Evolutionary conservation across 2,113 vertebrate species (phyloP), one percentile per base, ranked within the genome.

Genomic region (Ameiurus melas): DNA sequence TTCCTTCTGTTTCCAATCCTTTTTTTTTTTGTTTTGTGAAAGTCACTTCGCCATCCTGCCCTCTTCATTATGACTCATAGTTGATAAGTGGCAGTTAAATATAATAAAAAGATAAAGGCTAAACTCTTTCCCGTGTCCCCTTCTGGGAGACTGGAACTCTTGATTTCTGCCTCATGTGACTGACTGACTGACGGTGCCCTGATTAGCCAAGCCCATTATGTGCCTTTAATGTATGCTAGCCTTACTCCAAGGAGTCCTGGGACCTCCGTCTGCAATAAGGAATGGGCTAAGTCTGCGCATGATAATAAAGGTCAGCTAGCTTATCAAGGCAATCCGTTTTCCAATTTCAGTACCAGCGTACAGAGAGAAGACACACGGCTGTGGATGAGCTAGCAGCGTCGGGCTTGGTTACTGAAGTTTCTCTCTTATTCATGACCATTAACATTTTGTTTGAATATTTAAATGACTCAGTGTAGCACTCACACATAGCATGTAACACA

Each of bases 261-360:
- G 90, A 93, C 86, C 84, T 88, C 91, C 88, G 36, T 55, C 88
- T 86, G 84, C 88, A 91, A 90, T 90, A 90, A 87, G 89, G 91
- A 93, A 93, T 89, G 91, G 90, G 92, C 90, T 84, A 83, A 89
- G 90, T 79, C 89, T 80, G 89, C 83, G 92, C 91, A 95, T 95
- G 93, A 93, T 93, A 94, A 94, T 94, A 94, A 94, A 94, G 94
- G 94, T 95, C 94, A 95, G 89, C 92, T 89, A 91, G 89, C 92
- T 93, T 94, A 93, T 94, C 93, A 93, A 94, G 92, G 92, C 91
- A 91, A 93, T 93, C 93, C 91, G 91, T 95, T 94, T 94, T 94
- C 93, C 92, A 91, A 87, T 93, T 92, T 94, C 91, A 91, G 89
- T 89, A 89, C 93, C 87, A 90, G 92, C 12, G 81, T 80, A 39